These are phyloP conservation scores for Metopia argyrocephala DNA, from an alignment of 2,888 invertebrate species.

Conservation along the genomic window DNA sequence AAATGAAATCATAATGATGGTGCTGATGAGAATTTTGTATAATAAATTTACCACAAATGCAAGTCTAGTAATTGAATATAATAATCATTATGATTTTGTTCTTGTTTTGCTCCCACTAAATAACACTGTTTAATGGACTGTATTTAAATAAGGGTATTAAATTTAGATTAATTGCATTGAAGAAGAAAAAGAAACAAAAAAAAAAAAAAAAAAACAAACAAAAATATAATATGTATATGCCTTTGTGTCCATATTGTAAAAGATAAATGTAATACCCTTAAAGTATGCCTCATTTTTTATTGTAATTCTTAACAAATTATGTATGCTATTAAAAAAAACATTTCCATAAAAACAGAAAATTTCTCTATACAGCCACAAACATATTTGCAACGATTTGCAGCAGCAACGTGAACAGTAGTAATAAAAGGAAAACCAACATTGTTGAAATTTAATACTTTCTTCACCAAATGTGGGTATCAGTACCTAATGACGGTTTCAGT, in stretches of 20 bases:
- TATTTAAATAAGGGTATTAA: neutral
- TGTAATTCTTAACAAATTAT: neutral
- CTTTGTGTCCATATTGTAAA: neutral
- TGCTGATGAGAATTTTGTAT: neutral
- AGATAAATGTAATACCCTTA: neutral
- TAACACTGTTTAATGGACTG: neutral
- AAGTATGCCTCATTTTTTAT: neutral
- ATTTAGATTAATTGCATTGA: neutral
- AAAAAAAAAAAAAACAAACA: neutral
- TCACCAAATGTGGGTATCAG: no score
- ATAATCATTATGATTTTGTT: neutral
- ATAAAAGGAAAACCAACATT: no score
- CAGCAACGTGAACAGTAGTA: no score
- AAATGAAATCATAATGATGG: neutral
- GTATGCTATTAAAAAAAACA: neutral
- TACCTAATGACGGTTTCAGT: no score
- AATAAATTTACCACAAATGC: neutral
- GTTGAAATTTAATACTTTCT: no score
- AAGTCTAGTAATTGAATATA: neutral
- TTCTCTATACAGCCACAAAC: no score
- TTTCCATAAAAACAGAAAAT: no score
- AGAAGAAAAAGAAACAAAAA: neutral
- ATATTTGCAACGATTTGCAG: no score
- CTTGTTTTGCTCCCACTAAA: no score
- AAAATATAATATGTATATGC: neutral